A percentile compares a stretch with the other conserved stretches of the same genome.
These are phyloP conservation scores for Neosilurus hyrtlii DNA, from an alignment of 2,797 vertebrate species.

Conservation along the genomic window DNA sequence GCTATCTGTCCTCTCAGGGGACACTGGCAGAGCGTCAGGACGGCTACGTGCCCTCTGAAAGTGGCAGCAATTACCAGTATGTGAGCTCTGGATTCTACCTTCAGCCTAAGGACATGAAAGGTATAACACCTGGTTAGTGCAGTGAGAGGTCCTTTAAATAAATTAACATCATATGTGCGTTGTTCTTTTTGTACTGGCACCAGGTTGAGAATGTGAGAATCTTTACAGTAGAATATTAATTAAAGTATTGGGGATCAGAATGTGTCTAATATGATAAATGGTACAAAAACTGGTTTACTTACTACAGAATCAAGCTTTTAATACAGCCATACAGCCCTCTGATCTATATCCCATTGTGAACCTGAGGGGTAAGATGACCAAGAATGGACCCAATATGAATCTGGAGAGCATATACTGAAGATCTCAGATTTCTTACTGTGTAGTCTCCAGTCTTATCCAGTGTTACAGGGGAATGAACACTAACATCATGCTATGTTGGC, in stretches of 20 bases:
- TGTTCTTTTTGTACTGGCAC: not conserved
- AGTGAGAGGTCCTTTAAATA: not conserved
- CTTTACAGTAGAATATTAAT: not conserved
- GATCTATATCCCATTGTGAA: not conserved
- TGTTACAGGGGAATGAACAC: not conserved
- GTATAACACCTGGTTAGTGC: slow-evolving; percentile 60
- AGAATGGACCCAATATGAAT: not conserved
- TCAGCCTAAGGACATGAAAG: slow-evolving; percentile 82
- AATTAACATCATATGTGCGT: not conserved
- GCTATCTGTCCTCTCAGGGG: slow-evolving; percentile 94
- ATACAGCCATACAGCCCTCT: not conserved
- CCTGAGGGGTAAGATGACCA: not conserved
- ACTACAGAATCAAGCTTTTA: not conserved
- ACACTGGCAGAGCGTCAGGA: slow-evolving; percentile 92
- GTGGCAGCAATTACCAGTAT: slow-evolving; percentile 89
- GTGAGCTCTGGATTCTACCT: slow-evolving; percentile 84
- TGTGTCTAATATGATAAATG: not conserved
- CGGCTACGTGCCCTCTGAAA: slow-evolving; percentile 87
- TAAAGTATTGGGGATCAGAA: not conserved
- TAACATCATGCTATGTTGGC: not conserved
- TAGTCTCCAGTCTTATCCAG: not conserved
- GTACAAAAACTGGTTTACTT: not conserved
- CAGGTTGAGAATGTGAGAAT: no score
- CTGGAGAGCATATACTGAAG: not conserved
- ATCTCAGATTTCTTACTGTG: not conserved